Percentiles rank a stretch among this genome's conserved stretches.
These are phyloP conservation scores for Mus spretus DNA, from an alignment of 2,797 vertebrate genomes.

Conservation along the genomic window DNA sequence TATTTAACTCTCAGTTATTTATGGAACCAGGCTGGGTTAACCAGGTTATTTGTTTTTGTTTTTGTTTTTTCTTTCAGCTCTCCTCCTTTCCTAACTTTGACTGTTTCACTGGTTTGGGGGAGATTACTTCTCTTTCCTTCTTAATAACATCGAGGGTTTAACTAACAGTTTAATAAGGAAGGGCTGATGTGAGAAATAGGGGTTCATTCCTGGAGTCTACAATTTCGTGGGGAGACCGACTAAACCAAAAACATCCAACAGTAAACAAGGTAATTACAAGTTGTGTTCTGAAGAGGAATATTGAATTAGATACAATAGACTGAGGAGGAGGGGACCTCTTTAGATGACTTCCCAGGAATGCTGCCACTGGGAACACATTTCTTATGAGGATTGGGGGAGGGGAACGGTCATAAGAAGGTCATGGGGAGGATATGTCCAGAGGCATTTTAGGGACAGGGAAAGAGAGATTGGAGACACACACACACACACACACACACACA, in stretches of 20 bases:
- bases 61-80: background rate
- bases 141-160: conserved; percentile 47
- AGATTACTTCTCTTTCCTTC: conserved; percentile 38
- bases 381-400: background rate
- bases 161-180: conserved; percentile 55
- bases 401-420: background rate
- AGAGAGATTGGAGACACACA: too few species aligned
- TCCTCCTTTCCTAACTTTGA: background rate
- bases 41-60: conserved; percentile 13
- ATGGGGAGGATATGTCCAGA: background rate
- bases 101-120: background rate
- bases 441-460: background rate
- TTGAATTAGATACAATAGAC: background rate
- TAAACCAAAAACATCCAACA: conserved; percentile 33
- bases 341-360: background rate
- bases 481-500: too few species aligned
- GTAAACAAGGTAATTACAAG: conserved; percentile 73
- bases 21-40: background rate
- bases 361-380: background rate
- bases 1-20: background rate
- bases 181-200: conserved; percentile 7
- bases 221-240: conserved; percentile 55
- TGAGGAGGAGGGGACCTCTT: background rate
- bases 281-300: conserved; percentile 34
- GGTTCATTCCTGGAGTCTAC: conserved; percentile 63